Conservation (phyloP, 2,888 invertebrate species). For the Oligia latruncula region DNA sequence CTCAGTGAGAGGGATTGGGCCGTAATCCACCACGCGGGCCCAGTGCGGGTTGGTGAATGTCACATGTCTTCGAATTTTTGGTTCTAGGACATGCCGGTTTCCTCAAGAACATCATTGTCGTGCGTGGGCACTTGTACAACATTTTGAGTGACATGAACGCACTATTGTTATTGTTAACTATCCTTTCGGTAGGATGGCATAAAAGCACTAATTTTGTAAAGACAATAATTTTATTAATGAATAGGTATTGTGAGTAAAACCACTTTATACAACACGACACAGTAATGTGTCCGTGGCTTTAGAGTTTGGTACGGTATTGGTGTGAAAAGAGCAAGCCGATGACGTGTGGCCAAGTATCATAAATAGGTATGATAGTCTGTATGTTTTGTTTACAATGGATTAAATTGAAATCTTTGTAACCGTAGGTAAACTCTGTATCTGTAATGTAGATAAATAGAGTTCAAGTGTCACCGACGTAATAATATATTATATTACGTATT, state of each 20-base stretch:
- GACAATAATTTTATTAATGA: neutral
- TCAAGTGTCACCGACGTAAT: conserved; percentile 48
- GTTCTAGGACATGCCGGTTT: too few species aligned
- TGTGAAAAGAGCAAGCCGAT: neutral
- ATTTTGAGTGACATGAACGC: neutral
- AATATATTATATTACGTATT: conserved; percentile 34
- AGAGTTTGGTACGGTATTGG: neutral
- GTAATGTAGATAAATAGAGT: conserved; percentile 45
- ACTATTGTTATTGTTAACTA: conserved; percentile 8
- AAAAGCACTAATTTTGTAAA: neutral
- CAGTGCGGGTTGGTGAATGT: too few species aligned
- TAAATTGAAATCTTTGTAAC: conserved; percentile 30
- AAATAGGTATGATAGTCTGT: neutral
- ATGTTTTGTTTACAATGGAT: conserved; percentile 24
- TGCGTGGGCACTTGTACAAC: neutral
- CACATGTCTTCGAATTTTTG: too few species aligned
- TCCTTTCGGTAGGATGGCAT: too few species aligned
- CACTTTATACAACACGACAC: neutral
- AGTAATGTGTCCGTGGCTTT: neutral
- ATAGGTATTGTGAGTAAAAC: neutral
- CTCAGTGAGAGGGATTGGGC: too few species aligned
- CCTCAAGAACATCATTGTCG: neutral
- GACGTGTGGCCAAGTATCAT: neutral
- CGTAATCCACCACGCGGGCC: too few species aligned
- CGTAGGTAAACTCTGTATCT: conserved; percentile 39